phyloP scores from a whole-genome alignment of 2,113 vertebrate genomes.

The Phaethon lepturus region DNA sequence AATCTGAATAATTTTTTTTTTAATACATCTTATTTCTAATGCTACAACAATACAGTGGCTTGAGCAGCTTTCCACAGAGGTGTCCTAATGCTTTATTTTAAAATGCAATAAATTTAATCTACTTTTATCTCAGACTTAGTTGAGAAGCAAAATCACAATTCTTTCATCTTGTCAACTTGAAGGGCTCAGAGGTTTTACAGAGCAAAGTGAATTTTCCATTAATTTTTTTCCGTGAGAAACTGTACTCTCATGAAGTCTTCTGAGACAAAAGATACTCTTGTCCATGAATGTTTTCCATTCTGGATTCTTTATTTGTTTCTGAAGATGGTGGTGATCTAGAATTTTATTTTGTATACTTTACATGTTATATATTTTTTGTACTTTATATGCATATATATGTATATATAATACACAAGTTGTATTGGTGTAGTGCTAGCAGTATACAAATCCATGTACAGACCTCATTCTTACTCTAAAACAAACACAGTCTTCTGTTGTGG shows the following conservation, averaged over 20 bases:
- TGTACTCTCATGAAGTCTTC: neutral
- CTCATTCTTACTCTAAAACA: neutral
- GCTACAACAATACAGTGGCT: neutral
- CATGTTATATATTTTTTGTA: neutral
- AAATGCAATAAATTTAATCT: neutral
- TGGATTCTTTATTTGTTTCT: neutral
- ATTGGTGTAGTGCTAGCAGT: neutral
- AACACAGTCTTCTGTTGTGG: neutral
- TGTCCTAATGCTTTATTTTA: neutral
- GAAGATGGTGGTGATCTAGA: neutral
- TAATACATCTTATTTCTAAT: neutral
- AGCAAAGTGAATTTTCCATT: neutral
- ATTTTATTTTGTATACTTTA: neutral
- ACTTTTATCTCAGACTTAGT: neutral
- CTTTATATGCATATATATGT: neutral
- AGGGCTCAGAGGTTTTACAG: neutral
- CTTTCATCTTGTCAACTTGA: neutral
- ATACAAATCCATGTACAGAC: neutral
- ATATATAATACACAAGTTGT: fast-evolving
- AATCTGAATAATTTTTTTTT: neutral
- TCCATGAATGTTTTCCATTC: neutral
- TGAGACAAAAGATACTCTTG: neutral
- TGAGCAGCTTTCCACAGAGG: neutral
- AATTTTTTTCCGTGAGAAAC: neutral
- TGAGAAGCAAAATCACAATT: neutral